Evolutionary conservation across 2,888 invertebrate genomes (phyloP).

Genomic region (Chelonus formosanus): DNA sequence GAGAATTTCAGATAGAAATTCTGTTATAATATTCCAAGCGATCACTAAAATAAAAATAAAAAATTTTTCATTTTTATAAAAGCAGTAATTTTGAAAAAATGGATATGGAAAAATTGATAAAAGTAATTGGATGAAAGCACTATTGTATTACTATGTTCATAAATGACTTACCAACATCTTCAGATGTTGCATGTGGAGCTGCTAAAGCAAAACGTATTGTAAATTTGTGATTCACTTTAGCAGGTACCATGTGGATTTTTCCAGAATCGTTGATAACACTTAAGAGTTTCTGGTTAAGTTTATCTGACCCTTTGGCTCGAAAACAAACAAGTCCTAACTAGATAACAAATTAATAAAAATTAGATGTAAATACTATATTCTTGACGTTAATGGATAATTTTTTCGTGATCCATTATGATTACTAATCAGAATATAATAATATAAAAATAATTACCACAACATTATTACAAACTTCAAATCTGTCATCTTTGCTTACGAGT

Average conservation of each 20-base stretch:
- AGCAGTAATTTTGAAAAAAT: neutral
- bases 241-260: slow-evolving; percentile 96
- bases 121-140: slow-evolving; percentile 9
- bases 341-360: slow-evolving; percentile 40
- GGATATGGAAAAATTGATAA: neutral
- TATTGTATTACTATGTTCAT: too few species aligned
- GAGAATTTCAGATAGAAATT: slow-evolving; percentile 81
- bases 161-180: slow-evolving; percentile 75
- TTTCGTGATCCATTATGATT: too few species aligned
- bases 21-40: slow-evolving; percentile 86
- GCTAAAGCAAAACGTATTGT: slow-evolving; percentile 95
- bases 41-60: slow-evolving; percentile 68
- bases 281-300: slow-evolving; percentile 89
- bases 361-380: neutral
- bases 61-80: too few species aligned
- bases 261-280: slow-evolving; percentile 95
- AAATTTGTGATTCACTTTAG: slow-evolving; percentile 87
- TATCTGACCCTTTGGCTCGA: slow-evolving; percentile 80
- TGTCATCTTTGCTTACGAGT: slow-evolving; percentile 79
- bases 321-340: slow-evolving; percentile 93
- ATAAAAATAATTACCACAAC: slow-evolving; percentile 74
- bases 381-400: slow-evolving; percentile 1
- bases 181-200: slow-evolving; percentile 86
- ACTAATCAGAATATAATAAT: slow-evolving; percentile 7
- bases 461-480: slow-evolving; percentile 92